A percentile compares a stretch with the other conserved stretches of the same genome.
These are phyloP conservation scores for Coracias cyanogaster DNA, from an alignment of 2,797 vertebrate species.

Conservation along the genomic window DNA sequence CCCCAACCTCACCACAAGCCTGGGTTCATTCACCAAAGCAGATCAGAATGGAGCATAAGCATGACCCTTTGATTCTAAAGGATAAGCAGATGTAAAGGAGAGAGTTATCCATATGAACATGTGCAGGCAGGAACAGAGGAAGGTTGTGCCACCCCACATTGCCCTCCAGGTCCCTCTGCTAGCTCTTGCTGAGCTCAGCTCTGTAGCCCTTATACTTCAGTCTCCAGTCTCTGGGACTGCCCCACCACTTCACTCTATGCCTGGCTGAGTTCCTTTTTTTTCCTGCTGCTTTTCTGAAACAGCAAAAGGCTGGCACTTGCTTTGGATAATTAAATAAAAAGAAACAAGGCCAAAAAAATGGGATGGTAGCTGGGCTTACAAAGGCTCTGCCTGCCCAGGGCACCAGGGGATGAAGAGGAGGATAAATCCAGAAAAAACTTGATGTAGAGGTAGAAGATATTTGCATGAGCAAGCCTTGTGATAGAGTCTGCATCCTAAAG, in stretches of 20 bases:
- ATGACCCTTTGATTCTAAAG: not conserved
- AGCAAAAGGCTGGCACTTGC: not conserved
- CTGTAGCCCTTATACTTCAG: not conserved
- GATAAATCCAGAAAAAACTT: not conserved
- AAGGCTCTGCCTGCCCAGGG: not conserved
- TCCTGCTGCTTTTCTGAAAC: not conserved
- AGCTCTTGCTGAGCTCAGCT: not conserved
- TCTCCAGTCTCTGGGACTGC: not conserved
- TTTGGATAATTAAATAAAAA: not conserved
- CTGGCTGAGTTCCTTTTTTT: not conserved
- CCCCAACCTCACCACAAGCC: not conserved
- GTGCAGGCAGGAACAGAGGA: not conserved
- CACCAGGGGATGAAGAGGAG: not conserved
- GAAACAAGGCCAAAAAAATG: accelerated
- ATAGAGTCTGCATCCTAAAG: not conserved
- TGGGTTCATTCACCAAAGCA: not conserved
- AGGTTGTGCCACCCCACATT: not conserved
- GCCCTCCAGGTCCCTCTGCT: not conserved
- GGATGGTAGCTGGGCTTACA: not conserved
- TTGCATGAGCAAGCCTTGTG: not conserved
- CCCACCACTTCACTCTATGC: not conserved
- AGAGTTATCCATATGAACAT: not conserved
- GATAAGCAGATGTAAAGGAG: not conserved
- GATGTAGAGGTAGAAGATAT: not conserved
- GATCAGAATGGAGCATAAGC: not conserved